These are phyloP conservation scores for Labeo calbasu DNA, from an alignment of 2,797 vertebrate species.

Conservation along the genomic window DNA sequence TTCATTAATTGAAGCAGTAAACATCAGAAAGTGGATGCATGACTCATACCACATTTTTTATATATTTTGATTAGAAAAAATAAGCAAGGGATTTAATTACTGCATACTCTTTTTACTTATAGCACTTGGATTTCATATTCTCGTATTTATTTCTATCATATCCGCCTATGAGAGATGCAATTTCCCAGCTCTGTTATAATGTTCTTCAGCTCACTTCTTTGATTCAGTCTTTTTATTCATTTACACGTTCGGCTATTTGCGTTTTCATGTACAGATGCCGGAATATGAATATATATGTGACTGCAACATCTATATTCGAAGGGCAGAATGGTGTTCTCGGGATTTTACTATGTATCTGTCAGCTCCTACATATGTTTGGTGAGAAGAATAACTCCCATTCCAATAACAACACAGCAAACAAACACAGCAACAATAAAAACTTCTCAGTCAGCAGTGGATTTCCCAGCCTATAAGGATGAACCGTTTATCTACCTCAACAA, in stretches of 20 bases:
- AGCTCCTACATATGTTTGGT: constrained; percentile 35
- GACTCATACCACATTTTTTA: not conserved
- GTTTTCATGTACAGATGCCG: constrained; percentile 30
- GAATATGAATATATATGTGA: not conserved
- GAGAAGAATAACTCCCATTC: constrained; percentile 36
- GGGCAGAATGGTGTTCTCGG: constrained; percentile 9
- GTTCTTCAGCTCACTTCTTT: not conserved
- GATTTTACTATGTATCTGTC: constrained; percentile 33
- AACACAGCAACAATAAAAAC: constrained; percentile 39
- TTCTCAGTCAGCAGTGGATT: constrained; percentile 23
- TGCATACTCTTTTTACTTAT: not conserved
- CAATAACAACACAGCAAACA: constrained; percentile 48
- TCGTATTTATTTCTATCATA: constrained; percentile 21
- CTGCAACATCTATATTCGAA: constrained; percentile 28
- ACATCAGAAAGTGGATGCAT: not conserved
- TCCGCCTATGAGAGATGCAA: not conserved
- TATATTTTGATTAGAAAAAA: not conserved
- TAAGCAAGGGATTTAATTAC: constrained; percentile 18
- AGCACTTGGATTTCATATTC: not conserved
- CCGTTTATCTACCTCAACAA: constrained; percentile 37
- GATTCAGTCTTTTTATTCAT: constrained; percentile 34
- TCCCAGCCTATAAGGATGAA: constrained; percentile 25
- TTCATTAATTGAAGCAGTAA: constrained; percentile 6
- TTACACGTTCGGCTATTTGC: constrained; percentile 36
- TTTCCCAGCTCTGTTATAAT: constrained; percentile 2